Conservation (phyloP, 2,888 invertebrate genomes). For the Sialis lutaria region DNA sequence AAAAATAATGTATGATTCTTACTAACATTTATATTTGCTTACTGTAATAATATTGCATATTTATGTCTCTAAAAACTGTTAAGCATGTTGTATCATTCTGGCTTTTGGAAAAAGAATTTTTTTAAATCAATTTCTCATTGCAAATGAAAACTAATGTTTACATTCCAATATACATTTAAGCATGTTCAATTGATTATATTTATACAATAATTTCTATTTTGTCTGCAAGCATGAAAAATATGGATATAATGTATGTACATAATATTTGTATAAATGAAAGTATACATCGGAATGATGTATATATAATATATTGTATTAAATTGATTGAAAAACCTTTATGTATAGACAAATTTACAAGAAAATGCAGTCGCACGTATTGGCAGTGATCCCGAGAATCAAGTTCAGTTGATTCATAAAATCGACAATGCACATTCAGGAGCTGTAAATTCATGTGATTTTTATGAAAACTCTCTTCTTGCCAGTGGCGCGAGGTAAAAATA, state of each 20-base stretch:
- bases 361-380: conserved; percentile 25
- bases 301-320: neutral
- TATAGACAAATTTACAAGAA: conserved; percentile 20
- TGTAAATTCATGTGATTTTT: conserved; percentile 36
- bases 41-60: too few relatives aligned
- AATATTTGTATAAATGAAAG: neutral
- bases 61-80: too few relatives aligned
- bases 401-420: conserved; percentile 28
- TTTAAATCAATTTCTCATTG: too few relatives aligned
- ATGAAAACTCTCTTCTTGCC: conserved; percentile 28
- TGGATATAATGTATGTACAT: neutral
- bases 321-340: neutral
- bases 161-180: neutral
- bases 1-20: too few relatives aligned
- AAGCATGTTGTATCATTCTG: too few relatives aligned
- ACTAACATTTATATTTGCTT: too few relatives aligned
- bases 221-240: neutral
- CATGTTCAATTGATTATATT: neutral
- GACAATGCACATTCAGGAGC: conserved; percentile 32
- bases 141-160: too few relatives aligned
- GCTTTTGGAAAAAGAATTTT: too few relatives aligned
- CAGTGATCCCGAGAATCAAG: conserved; percentile 24
- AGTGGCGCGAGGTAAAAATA: conserved; percentile 39
- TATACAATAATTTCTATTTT: neutral
- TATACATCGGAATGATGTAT: neutral